Base-by-base conservation (phyloP, 2,797 vertebrate species). In the Ptychobarbus kaznakovi region DNA sequence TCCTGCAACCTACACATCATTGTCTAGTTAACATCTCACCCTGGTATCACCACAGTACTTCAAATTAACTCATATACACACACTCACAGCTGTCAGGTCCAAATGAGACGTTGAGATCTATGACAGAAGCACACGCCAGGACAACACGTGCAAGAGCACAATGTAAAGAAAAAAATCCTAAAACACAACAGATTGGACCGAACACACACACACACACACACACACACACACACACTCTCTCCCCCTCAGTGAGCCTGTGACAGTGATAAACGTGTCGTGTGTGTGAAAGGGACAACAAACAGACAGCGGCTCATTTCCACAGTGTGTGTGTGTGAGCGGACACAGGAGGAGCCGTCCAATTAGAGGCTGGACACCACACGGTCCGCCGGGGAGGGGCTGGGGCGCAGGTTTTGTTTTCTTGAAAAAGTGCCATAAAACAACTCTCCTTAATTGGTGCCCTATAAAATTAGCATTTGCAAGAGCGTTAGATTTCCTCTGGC, bases 401-500 rank as follows among this genome's bases (percentile, higher is more conserved):
- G 90, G 88, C 32, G 15, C 18, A 77, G 84, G 93, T 94, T 95
- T 94, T 94, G 93, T 95, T 94, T 94, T 93, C 91, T 91, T 77
- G 85, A 92, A 91, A 92, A 92, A 93, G 92, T 90, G 87, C 93
- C 91, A 95, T 95, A 96, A 96, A 95, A 94, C 83, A 93, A 92
- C 92, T 92, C 89, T 90, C 89, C 92, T 95, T 96, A 96, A 95
- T 95, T 95, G 94, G 91, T 92, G 92, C 91, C 91, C 94, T 92
- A 94, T 95, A 96, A 95, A 95, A 96, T 96, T 95, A 91, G 94
- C 95, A 96, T 95, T 91, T 94, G 93, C 92, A 95, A 93, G 92
- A 93, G 91, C 90, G 92, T 95, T 93, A 91, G 94, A 94, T 94
- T 95, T 95, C 94, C 94, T 94, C 87, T 28, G 56, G 91, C 81